Conservation (phyloP, 2,888 invertebrate species). For the Torymus texanus region DNA sequence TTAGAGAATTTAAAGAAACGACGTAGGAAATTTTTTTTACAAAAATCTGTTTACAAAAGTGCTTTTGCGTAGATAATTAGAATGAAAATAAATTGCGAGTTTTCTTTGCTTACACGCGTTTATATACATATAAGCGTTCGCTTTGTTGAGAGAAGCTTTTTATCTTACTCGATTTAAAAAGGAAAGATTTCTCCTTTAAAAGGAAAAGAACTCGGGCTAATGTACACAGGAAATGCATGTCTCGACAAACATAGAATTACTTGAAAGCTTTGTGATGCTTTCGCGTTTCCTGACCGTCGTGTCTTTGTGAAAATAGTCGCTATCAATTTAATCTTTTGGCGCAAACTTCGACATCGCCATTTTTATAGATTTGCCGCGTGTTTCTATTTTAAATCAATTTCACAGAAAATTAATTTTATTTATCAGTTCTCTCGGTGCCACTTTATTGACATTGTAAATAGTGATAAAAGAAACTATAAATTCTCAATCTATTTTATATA, state of each 20-base stretch:
- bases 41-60: no score
- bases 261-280: background rate
- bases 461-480: no score
- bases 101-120: no score
- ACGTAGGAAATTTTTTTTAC: no score
- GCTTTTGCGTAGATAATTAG: no score
- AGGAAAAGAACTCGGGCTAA: background rate
- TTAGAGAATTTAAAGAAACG: no score
- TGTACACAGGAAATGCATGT: constrained; percentile 22
- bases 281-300: background rate
- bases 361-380: constrained; percentile 1
- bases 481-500: no score
- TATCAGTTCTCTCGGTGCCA: no score
- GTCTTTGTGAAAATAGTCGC: constrained; percentile 26
- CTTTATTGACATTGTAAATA: no score
- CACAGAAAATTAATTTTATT: no score
- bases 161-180: background rate
- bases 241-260: constrained; percentile 4
- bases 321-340: constrained; percentile 35
- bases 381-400: background rate
- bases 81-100: no score
- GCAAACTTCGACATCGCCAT: background rate
- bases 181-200: background rate
- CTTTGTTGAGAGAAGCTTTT: background rate
- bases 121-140: no score